Base-by-base conservation (phyloP, 2,113 vertebrate species). In the Ceyx cyanopectus region DNA sequence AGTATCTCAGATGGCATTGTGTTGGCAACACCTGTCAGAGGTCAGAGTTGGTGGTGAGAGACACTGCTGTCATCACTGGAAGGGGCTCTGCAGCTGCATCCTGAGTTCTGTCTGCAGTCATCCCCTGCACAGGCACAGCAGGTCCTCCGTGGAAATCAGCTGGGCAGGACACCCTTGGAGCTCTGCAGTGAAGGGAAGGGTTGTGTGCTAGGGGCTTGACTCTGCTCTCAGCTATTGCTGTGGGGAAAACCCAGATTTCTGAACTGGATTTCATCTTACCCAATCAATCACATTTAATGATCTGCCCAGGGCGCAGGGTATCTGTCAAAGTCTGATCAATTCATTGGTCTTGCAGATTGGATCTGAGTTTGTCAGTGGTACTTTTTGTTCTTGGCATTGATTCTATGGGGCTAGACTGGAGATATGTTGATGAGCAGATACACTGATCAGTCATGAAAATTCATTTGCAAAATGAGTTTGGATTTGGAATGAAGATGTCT, bases 371-470 rank as follows among this genome's bases (percentile, higher is more conserved):
- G 90, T 94, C 90, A 75, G 96, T 85, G 56, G 89, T 45, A 93
- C 87, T 2, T 14, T 89, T 79, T 95, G 94, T 93, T 96, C 94
- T 91, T 93, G 95, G 94, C 89, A 63, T 61, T 93, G 57, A 2
- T 30, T 87, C 78, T 73, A 50, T 37, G 24, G 90, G 84, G 81
- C 81, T 89, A 80, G 72, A 94, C 92, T 89, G 85, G 43, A 83
- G 91, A 80, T 89, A 70, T 63, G 90, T 80, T 94, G 92, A 96
- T 96, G 78, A 96, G 80, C 80, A 88, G 92, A 93, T 92, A 92
- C 0, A 4, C 85, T 94, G 92, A 95, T 95, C 91, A 83, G 92
- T 92, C 94, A 96, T 92, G 96, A 96, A 96, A 95, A 96, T 96
- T 96, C 72, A 95, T 92, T 92, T 90, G 81, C 79, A 94, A 94